A percentile compares a stretch with the other conserved stretches of the same genome.
phyloP scores from a whole-genome alignment of 2,797 vertebrate genomes.

The Muscicapa comitata region DNA sequence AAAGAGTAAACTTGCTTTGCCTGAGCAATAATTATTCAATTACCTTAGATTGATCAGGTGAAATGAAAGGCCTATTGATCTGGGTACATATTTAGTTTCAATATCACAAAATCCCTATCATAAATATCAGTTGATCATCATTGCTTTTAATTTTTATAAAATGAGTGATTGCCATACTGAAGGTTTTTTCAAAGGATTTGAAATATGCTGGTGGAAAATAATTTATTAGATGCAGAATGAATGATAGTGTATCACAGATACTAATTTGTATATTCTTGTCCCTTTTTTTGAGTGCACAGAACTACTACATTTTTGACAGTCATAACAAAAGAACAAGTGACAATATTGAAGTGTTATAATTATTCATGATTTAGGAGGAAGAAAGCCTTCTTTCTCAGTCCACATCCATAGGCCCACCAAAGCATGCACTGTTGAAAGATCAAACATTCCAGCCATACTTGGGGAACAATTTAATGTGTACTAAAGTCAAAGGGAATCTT shows the following conservation, averaged over 20 bases:
- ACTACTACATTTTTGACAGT: neutral
- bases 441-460: neutral
- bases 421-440: neutral
- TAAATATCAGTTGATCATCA: neutral
- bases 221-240: neutral
- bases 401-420: rapidly evolving
- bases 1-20: neutral
- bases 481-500: neutral
- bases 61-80: neutral
- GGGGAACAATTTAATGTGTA: neutral
- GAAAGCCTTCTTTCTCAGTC: neutral
- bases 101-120: neutral
- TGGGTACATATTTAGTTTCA: neutral
- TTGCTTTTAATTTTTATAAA: neutral
- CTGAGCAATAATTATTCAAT: neutral
- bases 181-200: neutral
- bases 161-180: neutral
- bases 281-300: neutral
- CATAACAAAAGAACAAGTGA: neutral
- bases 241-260: neutral
- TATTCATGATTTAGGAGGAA: neutral
- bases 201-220: neutral
- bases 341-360: slow-evolving; percentile 4
- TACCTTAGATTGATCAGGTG: neutral
- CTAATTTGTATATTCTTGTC: neutral